Percentiles rank a stretch among this genome's conserved stretches.
phyloP scores from a whole-genome alignment of 64 coral and sea anemone genomes.

The Montipora capricornis region DNA sequence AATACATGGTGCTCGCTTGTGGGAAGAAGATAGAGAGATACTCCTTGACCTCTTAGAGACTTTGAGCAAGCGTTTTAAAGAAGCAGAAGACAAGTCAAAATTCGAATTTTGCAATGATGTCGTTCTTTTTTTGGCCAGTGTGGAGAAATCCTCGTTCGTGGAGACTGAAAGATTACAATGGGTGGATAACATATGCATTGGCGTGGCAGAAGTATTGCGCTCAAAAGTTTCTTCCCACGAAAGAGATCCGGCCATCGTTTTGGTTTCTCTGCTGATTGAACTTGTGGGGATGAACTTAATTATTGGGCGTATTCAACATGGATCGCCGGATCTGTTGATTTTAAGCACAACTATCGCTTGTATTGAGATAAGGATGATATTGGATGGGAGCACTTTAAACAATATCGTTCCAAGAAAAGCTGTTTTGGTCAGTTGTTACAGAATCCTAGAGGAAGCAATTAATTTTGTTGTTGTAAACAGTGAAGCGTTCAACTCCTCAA shows the following conservation, averaged over 20 bases:
- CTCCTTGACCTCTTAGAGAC: conserved; percentile 50
- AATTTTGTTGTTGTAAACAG: conserved; percentile 55
- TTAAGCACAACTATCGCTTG: conserved; percentile 62
- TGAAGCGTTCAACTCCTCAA: background rate
- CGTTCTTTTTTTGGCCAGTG: conserved; percentile 38
- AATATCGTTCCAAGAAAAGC: conserved; percentile 46
- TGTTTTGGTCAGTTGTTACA: conserved; percentile 77
- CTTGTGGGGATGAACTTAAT: no score
- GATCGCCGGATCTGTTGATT: conserved; percentile 77
- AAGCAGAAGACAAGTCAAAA: conserved; percentile 74
- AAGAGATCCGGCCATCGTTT: no score
- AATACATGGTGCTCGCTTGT: conserved; percentile 18
- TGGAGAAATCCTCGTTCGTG: conserved; percentile 49
- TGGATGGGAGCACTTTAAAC: conserved; percentile 64
- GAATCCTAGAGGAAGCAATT: conserved; percentile 88
- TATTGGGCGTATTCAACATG: no score
- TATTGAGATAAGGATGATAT: conserved; percentile 85
- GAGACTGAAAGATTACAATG: background rate
- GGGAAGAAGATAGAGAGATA: conserved; percentile 47
- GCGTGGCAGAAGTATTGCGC: conserved; percentile 43
- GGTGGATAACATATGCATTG: conserved; percentile 22
- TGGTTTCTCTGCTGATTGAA: no score
- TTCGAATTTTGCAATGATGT: conserved; percentile 75
- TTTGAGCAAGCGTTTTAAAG: conserved; percentile 51
- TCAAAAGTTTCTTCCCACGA: conserved; percentile 62